phyloP scores from a whole-genome alignment of 2,797 vertebrate species.

The Enteromius thamalakanensis region DNA sequence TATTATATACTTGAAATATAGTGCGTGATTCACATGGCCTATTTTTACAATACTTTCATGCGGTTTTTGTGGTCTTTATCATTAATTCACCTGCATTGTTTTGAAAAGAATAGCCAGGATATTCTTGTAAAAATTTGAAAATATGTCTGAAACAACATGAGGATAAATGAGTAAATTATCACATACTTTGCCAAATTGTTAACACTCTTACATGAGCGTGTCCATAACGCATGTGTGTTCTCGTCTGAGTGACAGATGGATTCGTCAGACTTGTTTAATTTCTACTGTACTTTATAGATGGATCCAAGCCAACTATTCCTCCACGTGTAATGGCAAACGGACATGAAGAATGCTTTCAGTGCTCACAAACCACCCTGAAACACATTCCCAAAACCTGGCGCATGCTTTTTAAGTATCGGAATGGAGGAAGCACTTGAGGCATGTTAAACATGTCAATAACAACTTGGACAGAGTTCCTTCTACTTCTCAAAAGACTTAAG shows the following conservation, averaged over 20 bases:
- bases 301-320: not conserved
- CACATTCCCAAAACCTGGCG: not conserved
- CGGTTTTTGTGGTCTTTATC: not conserved
- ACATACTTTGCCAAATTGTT: not conserved
- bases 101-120: not conserved
- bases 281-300: not conserved
- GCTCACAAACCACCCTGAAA: constrained; percentile 23
- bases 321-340: not conserved
- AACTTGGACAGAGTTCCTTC: constrained; percentile 57
- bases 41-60: not conserved
- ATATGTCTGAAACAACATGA: not conserved
- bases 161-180: not conserved
- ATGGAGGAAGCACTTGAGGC: constrained; percentile 63
- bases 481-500: constrained; percentile 33
- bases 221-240: not conserved
- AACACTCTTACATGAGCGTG: not conserved
- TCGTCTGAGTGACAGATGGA: constrained; percentile 40
- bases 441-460: constrained; percentile 60
- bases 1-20: not conserved
- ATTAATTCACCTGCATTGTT: not conserved
- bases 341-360: constrained; percentile 7
- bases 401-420: constrained; percentile 51
- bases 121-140: not conserved
- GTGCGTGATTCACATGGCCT: not conserved
- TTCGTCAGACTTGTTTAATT: constrained; percentile 7